A percentile compares a stretch with the other conserved stretches of the same genome.
These are phyloP conservation scores for Agrotis ipsilon DNA, from an alignment of 2,888 invertebrate species.

Conservation along the genomic window DNA sequence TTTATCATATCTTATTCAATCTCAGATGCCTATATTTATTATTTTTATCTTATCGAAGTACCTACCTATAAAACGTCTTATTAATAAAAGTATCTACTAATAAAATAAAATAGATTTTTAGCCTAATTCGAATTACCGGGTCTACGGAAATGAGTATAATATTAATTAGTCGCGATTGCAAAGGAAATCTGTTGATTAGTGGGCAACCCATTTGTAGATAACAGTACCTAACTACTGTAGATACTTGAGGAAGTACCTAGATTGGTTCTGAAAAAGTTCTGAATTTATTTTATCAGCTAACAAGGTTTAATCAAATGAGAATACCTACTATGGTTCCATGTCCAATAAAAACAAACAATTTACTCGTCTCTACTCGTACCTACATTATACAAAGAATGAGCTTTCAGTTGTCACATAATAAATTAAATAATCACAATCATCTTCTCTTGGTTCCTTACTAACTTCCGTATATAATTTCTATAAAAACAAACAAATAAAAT, in stretches of 20 bases:
- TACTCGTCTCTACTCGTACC: no score
- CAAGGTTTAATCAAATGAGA: neutral
- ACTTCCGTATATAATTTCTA: no score
- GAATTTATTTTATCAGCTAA: neutral
- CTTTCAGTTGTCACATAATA: no score
- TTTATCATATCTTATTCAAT: constrained; percentile 30
- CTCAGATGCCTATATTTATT: constrained; percentile 15
- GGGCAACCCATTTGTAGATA: constrained; percentile 7
- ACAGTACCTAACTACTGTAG: neutral
- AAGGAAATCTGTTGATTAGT: constrained; percentile 24
- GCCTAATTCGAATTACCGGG: constrained; percentile 23
- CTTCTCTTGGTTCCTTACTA: no score
- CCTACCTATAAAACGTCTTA: constrained; percentile 16
- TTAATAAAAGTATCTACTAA: neutral
- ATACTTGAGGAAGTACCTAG: neutral
- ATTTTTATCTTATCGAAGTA: constrained; percentile 23
- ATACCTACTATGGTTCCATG: no score
- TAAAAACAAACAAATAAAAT: no score
- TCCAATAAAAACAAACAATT: no score
- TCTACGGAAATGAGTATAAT: constrained; percentile 31
- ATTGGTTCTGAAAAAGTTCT: neutral
- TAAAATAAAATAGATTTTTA: constrained; percentile 27
- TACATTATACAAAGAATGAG: no score
- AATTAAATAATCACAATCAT: no score
- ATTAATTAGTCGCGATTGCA: constrained; percentile 12